phyloP scores from a whole-genome alignment of 2,888 invertebrate genomes.

The Zhengitettix transpicula region DNA sequence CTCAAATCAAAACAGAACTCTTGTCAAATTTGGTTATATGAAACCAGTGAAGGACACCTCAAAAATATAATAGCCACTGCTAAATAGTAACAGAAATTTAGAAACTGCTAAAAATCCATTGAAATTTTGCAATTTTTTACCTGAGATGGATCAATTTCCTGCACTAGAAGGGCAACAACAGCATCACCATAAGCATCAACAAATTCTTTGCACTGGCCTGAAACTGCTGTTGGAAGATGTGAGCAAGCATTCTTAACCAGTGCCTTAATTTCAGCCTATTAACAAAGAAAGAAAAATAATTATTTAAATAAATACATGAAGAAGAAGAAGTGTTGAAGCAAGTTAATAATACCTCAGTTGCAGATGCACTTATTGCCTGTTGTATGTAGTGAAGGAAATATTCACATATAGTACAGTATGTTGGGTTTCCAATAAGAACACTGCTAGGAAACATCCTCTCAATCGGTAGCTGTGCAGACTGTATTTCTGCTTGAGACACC shows the following conservation, averaged over 20 bases:
- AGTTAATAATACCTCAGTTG: conserved; percentile 37
- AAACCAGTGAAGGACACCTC: too few species aligned
- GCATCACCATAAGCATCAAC: conserved; percentile 64
- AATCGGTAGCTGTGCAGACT: conserved; percentile 32
- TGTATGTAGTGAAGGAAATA: conserved; percentile 68
- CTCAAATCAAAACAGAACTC: too few species aligned
- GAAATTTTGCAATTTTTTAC: conserved; percentile 24
- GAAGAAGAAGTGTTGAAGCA: neutral
- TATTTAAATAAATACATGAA: neutral
- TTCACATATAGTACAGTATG: conserved; percentile 62
- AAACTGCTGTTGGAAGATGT: conserved; percentile 42
- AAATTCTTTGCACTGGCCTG: conserved; percentile 52
- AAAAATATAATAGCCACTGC: too few species aligned
- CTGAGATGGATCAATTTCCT: conserved; percentile 58
- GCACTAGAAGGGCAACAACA: conserved; percentile 57
- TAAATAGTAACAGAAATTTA: too few species aligned
- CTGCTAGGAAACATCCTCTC: conserved; percentile 23
- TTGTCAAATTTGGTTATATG: too few species aligned
- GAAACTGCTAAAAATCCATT: neutral
- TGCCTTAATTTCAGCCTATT: conserved; percentile 48
- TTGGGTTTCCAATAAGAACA: conserved; percentile 22
- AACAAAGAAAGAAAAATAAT: neutral
- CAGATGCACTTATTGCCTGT: conserved; percentile 46
- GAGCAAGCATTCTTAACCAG: conserved; percentile 52
- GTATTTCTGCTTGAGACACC: conserved; percentile 21